Evolutionary conservation across 1,140 invertebrate genomes (phyloP).

Genomic region (Meloidogyne chitwoodi): DNA sequence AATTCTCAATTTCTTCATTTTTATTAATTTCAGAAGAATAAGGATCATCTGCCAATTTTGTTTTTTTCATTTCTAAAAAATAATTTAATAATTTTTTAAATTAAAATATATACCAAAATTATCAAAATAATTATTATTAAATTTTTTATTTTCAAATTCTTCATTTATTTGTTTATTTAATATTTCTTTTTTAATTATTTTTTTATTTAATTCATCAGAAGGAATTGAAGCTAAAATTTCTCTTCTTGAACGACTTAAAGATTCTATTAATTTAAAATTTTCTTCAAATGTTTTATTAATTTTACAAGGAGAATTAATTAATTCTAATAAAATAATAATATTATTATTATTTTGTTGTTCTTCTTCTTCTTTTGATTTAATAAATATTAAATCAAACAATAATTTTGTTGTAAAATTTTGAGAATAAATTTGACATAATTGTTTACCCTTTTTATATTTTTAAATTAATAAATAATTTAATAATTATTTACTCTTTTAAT

Average conservation of each 20-base stretch:
- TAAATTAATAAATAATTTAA: not conserved
- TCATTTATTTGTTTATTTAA: not conserved
- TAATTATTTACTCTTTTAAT: not conserved
- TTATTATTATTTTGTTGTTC: not conserved
- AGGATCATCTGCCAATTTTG: not conserved
- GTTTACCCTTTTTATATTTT: not conserved
- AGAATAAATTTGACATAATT: slow-evolving; percentile 5
- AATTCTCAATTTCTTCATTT: not conserved
- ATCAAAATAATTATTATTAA: not conserved
- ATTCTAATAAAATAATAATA: not conserved
- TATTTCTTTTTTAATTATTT: not conserved
- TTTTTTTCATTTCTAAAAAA: not conserved
- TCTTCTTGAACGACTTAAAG: not conserved
- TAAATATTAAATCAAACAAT: not conserved
- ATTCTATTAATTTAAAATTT: not conserved
- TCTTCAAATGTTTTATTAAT: not conserved
- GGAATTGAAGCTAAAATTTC: not conserved
- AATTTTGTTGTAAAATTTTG: not conserved
- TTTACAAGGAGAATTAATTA: slow-evolving; percentile 1
- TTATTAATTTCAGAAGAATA: not conserved
- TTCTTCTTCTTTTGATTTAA: not conserved
- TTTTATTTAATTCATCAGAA: not conserved
- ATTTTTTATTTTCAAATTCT: not conserved
- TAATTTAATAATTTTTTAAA: not conserved
- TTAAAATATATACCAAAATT: too few species aligned